Base-by-base conservation (phyloP, 2,888 invertebrate genomes). In the Microctonus aethiopoides region DNA sequence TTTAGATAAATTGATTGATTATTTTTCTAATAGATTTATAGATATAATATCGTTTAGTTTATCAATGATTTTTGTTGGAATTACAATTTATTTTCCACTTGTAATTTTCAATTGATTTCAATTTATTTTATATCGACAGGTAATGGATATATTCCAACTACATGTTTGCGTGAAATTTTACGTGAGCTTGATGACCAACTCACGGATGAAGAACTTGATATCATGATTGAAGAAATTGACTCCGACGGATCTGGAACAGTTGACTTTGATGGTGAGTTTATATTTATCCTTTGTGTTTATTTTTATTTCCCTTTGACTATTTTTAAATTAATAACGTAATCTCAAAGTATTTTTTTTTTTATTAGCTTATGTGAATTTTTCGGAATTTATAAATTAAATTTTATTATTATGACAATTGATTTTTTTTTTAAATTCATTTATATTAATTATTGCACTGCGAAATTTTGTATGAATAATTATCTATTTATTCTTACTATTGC, bases 231-330 rank as follows among this genome's bases (percentile, higher is more conserved):
- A 86, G 98, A 98, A 89, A 98, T 98, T 82, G 98, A 99, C 88
- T 95, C 97, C 59, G 98, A 98, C 88, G 97, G 98, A 83, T 98
- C 97, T 81, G 98, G 98, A 82, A 99, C 98, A 76, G 98, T 99
- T 82, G 99, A 99, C 89, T 99, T 98, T 87, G 98, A 98, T 90
- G 98, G 98, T 98, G 88, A 87, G 87, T 57, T 59, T 29, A 20
- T 39, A 61, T 60, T 52, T 41, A 70, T 57, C 36, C 41, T 60
- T 56, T 51, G 26, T 36, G 36, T 36, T 59, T 63, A 63, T 67
- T 70, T 16, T 52, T 26, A 11, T 24, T 41, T 59, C 22, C n/a
- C 3, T 39, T 39, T 24, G 24, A 13, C n/a, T 39, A n/a, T 39
- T 39, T 39, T 11, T 39, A 6, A 11, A 39, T n/a, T 39, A n/a